A percentile compares a stretch with the other conserved stretches of the same genome.
phyloP scores from a whole-genome alignment of 1,140 invertebrate species.

The Brachionus manjavacas region DNA sequence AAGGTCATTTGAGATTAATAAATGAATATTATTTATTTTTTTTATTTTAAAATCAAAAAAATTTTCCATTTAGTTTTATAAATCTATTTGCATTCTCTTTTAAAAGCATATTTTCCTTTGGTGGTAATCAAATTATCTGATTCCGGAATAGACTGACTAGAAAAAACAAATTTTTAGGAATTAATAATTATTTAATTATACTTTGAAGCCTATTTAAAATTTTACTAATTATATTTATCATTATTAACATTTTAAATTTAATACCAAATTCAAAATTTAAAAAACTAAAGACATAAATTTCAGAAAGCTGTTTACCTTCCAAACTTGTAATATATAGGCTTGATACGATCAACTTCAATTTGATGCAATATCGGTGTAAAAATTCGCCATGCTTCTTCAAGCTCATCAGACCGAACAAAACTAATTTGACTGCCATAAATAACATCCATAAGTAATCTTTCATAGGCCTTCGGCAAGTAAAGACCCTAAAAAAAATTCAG shows the following conservation, averaged over 20 bases:
- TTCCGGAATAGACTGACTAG: background rate
- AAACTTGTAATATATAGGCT: slow-evolving; percentile 77
- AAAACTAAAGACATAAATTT: background rate
- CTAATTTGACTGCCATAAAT: slow-evolving; percentile 97
- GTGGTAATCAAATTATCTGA: background rate
- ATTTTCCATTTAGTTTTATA: background rate
- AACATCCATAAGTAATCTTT: slow-evolving; percentile 90
- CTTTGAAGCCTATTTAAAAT: too few relatives aligned
- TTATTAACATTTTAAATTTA: too few relatives aligned
- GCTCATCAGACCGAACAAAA: slow-evolving; percentile 89
- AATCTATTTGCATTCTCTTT: background rate
- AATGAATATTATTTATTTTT: too few relatives aligned
- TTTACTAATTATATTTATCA: background rate
- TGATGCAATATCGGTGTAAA: slow-evolving; percentile 88
- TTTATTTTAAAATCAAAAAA: too few relatives aligned
- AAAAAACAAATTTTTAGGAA: background rate
- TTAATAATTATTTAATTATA: too few relatives aligned
- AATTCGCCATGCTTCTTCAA: slow-evolving; percentile 94
- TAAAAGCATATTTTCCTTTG: background rate
- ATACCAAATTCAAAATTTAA: too few relatives aligned
- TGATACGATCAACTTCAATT: slow-evolving; percentile 73
- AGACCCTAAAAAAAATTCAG: slow-evolving; percentile 57
- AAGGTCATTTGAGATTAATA: too few relatives aligned
- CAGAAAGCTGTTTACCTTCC: slow-evolving; percentile 47
- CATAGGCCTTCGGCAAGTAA: slow-evolving; percentile 92